Evolutionary conservation across 2,113 vertebrate genomes (phyloP).

Genomic region (Suncus etruscus): DNA sequence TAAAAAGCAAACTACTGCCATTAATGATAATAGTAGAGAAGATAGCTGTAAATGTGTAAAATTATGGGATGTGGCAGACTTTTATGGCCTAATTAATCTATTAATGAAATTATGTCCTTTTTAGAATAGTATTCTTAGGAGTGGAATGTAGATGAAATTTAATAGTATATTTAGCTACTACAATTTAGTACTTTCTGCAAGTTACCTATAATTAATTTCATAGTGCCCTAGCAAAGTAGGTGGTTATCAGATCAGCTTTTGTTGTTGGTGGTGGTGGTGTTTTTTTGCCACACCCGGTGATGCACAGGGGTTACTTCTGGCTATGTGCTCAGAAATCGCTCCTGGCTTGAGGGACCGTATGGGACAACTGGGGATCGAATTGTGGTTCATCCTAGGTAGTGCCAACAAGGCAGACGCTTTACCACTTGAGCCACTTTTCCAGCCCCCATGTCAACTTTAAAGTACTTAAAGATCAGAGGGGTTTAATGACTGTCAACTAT

Average conservation of each 20-base stretch:
- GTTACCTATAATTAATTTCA: constrained; percentile 33
- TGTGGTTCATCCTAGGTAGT: too few relatives aligned
- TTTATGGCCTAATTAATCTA: constrained; percentile 17
- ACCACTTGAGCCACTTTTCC: too few relatives aligned
- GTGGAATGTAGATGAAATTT: neutral
- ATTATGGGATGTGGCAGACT: neutral
- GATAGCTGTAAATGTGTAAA: neutral
- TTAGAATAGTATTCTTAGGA: constrained; percentile 37
- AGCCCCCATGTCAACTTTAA: neutral
- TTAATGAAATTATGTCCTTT: constrained; percentile 13
- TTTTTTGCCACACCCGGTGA: too few relatives aligned
- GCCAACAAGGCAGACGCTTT: too few relatives aligned
- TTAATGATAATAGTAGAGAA: constrained; percentile 1
- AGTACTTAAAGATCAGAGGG: neutral
- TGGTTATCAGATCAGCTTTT: neutral
- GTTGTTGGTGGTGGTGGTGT: too few relatives aligned
- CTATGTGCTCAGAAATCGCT: too few relatives aligned
- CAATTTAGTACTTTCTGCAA: neutral
- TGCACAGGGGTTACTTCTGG: too few relatives aligned
- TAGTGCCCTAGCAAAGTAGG: neutral
- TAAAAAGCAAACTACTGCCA: too few relatives aligned
- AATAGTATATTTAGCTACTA: neutral
- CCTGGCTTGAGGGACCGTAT: too few relatives aligned
- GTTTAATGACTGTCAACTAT: neutral
- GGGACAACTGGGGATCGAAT: too few relatives aligned